phyloP scores from a whole-genome alignment of 2,113 vertebrate species.

The Eptesicus fuscus region DNA sequence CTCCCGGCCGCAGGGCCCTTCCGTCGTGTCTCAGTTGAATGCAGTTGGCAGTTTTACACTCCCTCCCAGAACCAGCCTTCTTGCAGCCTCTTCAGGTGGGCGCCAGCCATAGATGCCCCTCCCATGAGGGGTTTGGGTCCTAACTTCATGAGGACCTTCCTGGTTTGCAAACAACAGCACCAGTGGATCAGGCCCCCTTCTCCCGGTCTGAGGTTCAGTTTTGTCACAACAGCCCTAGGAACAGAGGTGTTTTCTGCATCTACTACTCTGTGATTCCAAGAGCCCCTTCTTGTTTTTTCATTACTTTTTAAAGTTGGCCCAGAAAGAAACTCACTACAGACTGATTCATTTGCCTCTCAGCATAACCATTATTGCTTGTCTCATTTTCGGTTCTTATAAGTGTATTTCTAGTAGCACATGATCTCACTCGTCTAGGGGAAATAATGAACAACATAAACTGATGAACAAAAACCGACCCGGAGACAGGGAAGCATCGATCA shows the following conservation, averaged over 20 bases:
- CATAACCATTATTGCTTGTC: no score
- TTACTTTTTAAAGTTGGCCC: background rate
- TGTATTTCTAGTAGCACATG: no score
- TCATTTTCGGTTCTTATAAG: no score
- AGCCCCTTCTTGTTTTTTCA: background rate
- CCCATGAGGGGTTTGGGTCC: background rate
- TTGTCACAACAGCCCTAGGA: background rate
- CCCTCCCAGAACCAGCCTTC: background rate
- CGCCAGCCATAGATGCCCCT: no score
- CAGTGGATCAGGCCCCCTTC: background rate
- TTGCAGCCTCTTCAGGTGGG: rapidly evolving
- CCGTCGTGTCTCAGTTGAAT: background rate
- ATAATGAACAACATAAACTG: no score
- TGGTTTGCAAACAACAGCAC: background rate
- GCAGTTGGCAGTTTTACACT: background rate
- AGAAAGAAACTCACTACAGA: no score
- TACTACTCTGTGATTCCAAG: background rate
- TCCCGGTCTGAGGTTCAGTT: background rate
- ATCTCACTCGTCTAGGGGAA: no score
- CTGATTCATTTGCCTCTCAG: no score
- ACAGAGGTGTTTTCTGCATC: background rate
- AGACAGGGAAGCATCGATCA: no score
- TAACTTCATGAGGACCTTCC: background rate
- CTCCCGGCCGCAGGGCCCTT: background rate
- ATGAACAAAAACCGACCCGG: no score